phyloP scores from a whole-genome alignment of 2,113 vertebrate species.

The Dissostichus mawsoni region DNA sequence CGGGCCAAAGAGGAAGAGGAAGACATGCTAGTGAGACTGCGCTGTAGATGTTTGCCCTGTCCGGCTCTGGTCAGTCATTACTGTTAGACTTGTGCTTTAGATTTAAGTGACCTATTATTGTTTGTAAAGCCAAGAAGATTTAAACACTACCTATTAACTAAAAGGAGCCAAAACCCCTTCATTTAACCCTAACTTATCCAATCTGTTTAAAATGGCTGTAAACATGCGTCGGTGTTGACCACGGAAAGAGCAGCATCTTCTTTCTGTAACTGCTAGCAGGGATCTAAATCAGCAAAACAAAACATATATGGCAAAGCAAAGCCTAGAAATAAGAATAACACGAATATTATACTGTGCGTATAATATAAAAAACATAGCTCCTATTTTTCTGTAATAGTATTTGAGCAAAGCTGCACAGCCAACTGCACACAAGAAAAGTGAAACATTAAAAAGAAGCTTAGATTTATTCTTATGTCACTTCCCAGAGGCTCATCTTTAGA shows the following conservation, averaged over 20 bases:
- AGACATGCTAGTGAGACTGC: conserved; percentile 66
- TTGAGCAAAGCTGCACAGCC: conserved; percentile 11
- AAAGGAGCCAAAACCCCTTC: conserved; percentile 3
- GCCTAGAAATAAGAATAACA: not conserved
- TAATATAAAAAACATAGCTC: conserved; percentile 19
- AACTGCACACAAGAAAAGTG: not conserved
- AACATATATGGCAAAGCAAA: conserved; percentile 6
- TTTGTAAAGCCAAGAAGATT: conserved; percentile 10
- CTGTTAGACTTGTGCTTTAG: conserved; percentile 42
- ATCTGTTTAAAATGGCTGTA: not conserved
- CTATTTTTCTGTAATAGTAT: conserved; percentile 20
- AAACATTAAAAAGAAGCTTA: conserved; percentile 3
- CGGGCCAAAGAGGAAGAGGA: conserved; percentile 80
- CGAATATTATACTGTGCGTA: conserved; percentile 5
- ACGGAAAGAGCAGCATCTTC: conserved; percentile 4
- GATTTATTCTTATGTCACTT: conserved; percentile 30
- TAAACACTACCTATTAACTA: conserved; percentile 32
- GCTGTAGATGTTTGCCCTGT: conserved; percentile 19
- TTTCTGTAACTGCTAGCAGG: conserved; percentile 12
- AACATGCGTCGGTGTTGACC: not conserved
- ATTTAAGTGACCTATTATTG: conserved; percentile 51
- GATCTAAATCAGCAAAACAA: conserved; percentile 4
- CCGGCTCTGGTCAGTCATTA: conserved; percentile 20
- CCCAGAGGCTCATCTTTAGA: conserved; percentile 16
- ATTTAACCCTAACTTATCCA: conserved; percentile 8